Evolutionary conservation across 37 sponge, comb jelly and placozoan genomes (phyloP).

Genomic region (Beroe forskalii): DNA sequence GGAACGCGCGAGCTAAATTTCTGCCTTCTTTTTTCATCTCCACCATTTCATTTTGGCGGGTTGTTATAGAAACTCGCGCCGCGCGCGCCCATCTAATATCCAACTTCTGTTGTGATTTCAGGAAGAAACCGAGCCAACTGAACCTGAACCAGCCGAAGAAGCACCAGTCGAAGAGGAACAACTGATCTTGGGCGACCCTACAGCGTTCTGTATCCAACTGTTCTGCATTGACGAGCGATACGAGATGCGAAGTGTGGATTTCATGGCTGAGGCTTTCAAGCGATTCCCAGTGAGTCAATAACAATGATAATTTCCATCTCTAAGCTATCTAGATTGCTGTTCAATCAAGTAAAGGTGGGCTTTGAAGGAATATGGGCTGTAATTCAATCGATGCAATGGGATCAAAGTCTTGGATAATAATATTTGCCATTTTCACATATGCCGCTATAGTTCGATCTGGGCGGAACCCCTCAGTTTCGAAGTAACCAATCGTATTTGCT

Average conservation of each 20-base stretch:
- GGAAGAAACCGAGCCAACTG: conserved; percentile 4
- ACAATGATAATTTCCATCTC: too few relatives aligned
- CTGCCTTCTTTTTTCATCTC: background rate
- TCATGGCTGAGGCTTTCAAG: conserved; percentile 81
- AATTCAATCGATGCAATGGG: too few relatives aligned
- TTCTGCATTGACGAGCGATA: conserved; percentile 91
- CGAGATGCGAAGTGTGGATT: conserved; percentile 88
- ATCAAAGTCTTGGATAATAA: too few relatives aligned
- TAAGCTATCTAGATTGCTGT: too few relatives aligned
- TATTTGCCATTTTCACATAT: too few relatives aligned
- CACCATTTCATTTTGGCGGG: background rate
- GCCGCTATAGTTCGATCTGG: too few relatives aligned
- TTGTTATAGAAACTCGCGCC: conserved; percentile 3
- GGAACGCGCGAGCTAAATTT: background rate
- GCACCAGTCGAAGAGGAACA: background rate
- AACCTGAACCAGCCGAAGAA: background rate
- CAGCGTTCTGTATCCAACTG: conserved; percentile 82
- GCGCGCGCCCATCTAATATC: background rate
- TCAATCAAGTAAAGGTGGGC: too few relatives aligned
- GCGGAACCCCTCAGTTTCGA: too few relatives aligned
- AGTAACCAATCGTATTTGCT: too few relatives aligned
- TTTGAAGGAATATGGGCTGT: too few relatives aligned
- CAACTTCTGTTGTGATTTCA: background rate
- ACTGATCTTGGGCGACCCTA: conserved; percentile 66
- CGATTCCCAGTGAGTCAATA: conserved; percentile 79